Conservation (phyloP, 2,113 vertebrate species). For the Hucho hucho region DNA sequence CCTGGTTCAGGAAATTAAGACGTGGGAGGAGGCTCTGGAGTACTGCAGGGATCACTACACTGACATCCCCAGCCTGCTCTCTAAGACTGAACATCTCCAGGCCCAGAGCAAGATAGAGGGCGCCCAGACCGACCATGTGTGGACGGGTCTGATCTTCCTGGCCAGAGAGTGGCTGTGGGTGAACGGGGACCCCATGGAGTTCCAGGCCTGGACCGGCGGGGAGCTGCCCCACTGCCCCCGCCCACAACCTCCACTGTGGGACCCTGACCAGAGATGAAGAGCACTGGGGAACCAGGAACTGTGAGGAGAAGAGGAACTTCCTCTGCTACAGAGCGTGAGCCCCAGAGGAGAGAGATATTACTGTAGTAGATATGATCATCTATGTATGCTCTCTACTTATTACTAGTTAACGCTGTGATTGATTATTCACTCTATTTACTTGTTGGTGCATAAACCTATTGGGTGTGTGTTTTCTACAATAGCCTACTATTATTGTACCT, state of each 20-base stretch:
- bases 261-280: not conserved
- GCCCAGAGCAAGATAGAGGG: not conserved
- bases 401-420: too few species aligned
- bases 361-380: too few species aligned
- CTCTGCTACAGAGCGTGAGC: not conserved
- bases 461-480: too few species aligned
- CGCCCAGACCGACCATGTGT: slow-evolving; percentile 19
- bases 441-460: too few species aligned
- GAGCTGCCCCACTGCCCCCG: not conserved
- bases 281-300: not conserved
- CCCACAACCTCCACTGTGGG: not conserved
- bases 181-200: not conserved
- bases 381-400: too few species aligned
- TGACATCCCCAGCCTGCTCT: slow-evolving; percentile 37
- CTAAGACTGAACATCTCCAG: not conserved
- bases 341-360: too few species aligned
- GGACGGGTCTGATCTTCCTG: slow-evolving; percentile 50
- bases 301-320: not conserved
- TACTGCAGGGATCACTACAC: slow-evolving; percentile 11
- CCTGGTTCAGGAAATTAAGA: slow-evolving; percentile 35
- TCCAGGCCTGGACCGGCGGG: not conserved
- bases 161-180: slow-evolving; percentile 44
- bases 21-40: slow-evolving; percentile 47
- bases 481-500: too few species aligned
- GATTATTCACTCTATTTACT: too few species aligned